Evolutionary conservation across 2,888 invertebrate genomes (phyloP), one percentile per base, ranked within the genome.

Genomic region (Pammene fasciana): DNA sequence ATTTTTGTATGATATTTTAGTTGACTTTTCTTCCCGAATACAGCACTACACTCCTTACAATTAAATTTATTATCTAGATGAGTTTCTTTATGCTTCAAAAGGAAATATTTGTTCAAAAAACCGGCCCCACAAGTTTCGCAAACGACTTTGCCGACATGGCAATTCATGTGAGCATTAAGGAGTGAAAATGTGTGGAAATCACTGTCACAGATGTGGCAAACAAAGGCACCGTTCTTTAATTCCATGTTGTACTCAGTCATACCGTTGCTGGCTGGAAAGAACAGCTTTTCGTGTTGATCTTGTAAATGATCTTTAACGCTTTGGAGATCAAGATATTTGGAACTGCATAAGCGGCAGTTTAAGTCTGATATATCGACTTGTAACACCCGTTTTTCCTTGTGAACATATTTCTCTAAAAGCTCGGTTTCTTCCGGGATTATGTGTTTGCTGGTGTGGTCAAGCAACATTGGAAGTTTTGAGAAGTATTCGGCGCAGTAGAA

Each of bases 1-100:
- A 85, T 86, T 65, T 86, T 82, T 5, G 82, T 86, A 55, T 93
- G 93, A 48, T 92, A 88, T 68, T 86, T 88, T 9, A 90, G 72
- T 1, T 92, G 88, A 59, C 88, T 86, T 64, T 82, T 88, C 14
- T 90, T 93, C 0, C 75, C 74, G 59, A 91, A 93, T 0, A 79
- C 78, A 68, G 83, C 87, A 1, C 87, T 85, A 65, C 93, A 93
- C 9, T 76, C 72, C 16, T 84, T 84, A 70, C 93, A 93, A 4
- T 60, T 71, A 26, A 81, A 82, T 0, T 68, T 76, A 2, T 75
- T 79, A 0, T 61, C 70, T 2, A 78, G 41, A 72, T 88, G 88
- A 3, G 68, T 70, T 52, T 87, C 85, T 70, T 75, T 83, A 52
- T 89, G 88, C 60, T 78, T 82, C 67, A 79, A 73, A 2, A 87